A percentile compares a stretch with the other conserved stretches of the same genome.
Conservation (phyloP, 2,113 vertebrate genomes). For the Gyps fulvus region DNA sequence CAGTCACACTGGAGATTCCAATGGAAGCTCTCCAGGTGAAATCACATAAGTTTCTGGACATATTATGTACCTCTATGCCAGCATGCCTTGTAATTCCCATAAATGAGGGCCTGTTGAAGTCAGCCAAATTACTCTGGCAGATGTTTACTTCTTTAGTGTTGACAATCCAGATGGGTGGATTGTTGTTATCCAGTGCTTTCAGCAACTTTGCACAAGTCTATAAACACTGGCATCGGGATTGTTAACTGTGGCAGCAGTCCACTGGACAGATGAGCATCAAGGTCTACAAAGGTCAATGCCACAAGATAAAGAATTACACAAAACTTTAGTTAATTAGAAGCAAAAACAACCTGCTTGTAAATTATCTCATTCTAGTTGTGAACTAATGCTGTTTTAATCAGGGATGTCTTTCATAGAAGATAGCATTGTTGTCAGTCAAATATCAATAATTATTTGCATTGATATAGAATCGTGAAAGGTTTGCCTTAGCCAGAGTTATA, state of each 20-base stretch:
- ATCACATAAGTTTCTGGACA: not conserved
- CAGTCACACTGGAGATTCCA: not conserved
- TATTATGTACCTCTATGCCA: not conserved
- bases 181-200: conserved; percentile 7
- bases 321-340: not conserved
- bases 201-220: not conserved
- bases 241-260: not conserved
- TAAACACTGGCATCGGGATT: rapidly evolving
- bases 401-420: not conserved
- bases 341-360: not conserved
- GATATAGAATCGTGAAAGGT: not conserved
- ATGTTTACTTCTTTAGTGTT: not conserved
- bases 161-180: not conserved
- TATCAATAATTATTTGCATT: not conserved
- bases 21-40: conserved; percentile 16
- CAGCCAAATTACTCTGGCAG: conserved; percentile 30
- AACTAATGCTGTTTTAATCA: not conserved
- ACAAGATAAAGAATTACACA: not conserved
- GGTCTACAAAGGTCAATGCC: not conserved
- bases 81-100: conserved; percentile 8
- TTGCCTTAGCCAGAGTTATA: not conserved
- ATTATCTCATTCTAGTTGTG: not conserved
- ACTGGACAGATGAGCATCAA: not conserved
- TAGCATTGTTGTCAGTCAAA: not conserved
- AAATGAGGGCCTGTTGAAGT: not conserved